These are phyloP conservation scores for Corythornis leucogaster DNA, from an alignment of 2,797 vertebrate species.

Conservation along the genomic window DNA sequence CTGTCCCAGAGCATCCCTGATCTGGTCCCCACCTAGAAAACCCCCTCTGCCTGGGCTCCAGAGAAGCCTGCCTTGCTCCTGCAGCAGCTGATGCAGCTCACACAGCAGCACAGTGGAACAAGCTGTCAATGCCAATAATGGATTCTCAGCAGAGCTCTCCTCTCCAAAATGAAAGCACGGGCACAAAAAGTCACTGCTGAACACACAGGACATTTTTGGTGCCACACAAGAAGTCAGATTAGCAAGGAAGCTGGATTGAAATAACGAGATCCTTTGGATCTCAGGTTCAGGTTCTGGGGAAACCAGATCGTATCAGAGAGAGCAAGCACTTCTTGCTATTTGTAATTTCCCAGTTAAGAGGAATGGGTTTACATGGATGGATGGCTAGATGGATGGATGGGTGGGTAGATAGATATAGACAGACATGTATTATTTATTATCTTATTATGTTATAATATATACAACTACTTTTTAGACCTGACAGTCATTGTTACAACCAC, in stretches of 20 bases:
- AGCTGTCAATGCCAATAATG: background rate
- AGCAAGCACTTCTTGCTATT: background rate
- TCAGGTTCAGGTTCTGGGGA: background rate
- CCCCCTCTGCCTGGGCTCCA: background rate
- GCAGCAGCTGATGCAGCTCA: background rate
- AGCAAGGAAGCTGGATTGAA: background rate
- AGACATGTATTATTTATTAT: conserved; percentile 59
- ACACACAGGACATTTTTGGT: background rate
- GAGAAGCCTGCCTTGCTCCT: background rate
- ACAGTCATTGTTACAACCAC: background rate
- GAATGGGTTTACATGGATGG: conserved; percentile 36
- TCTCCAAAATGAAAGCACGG: background rate
- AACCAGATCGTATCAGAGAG: background rate
- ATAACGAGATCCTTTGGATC: background rate
- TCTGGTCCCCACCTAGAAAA: background rate
- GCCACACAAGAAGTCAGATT: background rate
- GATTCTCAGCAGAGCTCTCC: background rate
- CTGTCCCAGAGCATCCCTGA: background rate
- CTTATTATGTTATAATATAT: conserved; percentile 50
- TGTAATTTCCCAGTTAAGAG: background rate
- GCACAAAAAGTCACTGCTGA: background rate
- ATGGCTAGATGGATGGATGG: conserved; percentile 37
- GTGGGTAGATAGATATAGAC: conserved; percentile 20
- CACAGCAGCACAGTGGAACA: background rate
- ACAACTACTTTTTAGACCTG: conserved; percentile 47